Percentiles rank a stretch among this genome's conserved stretches.
phyloP scores from a whole-genome alignment of 2,113 vertebrate genomes.

The Platichthys stellatus region DNA sequence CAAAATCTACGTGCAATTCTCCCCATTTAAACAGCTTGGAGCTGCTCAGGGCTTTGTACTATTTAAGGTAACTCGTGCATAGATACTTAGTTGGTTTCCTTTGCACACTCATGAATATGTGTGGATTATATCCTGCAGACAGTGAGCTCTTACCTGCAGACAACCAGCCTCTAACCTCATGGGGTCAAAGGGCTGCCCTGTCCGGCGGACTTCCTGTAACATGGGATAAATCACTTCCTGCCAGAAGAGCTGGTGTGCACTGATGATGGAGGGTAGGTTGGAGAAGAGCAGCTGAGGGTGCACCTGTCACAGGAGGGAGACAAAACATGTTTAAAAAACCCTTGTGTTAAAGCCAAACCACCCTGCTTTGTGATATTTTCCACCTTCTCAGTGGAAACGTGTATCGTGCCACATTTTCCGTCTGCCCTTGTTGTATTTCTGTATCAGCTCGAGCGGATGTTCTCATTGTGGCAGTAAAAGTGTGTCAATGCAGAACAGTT shows the following conservation, averaged over 20 bases:
- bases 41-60: too few relatives aligned
- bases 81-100: background rate
- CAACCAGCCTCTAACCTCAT: constrained; percentile 81
- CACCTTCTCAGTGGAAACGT: constrained; percentile 59
- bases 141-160: constrained; percentile 76
- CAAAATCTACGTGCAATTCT: too few relatives aligned
- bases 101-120: background rate
- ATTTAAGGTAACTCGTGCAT: too few relatives aligned
- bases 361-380: constrained; percentile 63
- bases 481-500: constrained; percentile 35
- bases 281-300: constrained; percentile 81
- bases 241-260: constrained; percentile 84
- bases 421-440: constrained; percentile 35
- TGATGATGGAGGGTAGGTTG: constrained; percentile 82
- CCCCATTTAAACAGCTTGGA: too few relatives aligned
- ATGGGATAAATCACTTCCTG: constrained; percentile 84
- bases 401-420: constrained; percentile 51
- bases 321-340: constrained; percentile 17
- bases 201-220: constrained; percentile 75
- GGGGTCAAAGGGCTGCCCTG: constrained; percentile 84
- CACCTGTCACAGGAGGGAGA: constrained; percentile 68
- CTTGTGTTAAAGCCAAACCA: constrained; percentile 17
- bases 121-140: constrained; percentile 3
- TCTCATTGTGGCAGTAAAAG: constrained; percentile 22
- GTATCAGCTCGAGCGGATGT: constrained; percentile 52